Conservation (phyloP, 2,888 invertebrate species). For the Cephus nigrinus region DNA sequence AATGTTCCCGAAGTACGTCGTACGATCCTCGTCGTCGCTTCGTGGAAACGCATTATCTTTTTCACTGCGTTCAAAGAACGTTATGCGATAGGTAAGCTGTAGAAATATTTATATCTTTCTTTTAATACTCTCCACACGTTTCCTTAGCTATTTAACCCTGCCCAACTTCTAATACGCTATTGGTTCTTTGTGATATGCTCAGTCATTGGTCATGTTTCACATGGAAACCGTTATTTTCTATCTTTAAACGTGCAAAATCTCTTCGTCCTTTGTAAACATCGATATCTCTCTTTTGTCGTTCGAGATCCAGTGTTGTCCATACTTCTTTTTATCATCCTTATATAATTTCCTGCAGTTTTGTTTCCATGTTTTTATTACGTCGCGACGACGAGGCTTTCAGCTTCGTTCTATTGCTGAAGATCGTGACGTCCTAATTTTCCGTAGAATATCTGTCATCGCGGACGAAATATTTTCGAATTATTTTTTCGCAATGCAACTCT, state of each 20-base stretch:
- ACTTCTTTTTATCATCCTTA: background rate
- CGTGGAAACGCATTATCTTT: background rate
- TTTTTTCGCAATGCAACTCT: background rate
- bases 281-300: background rate
- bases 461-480: background rate
- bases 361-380: background rate
- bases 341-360: constrained; percentile 12
- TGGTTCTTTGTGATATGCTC: constrained; percentile 40
- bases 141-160: background rate
- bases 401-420: background rate
- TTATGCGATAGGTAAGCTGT: background rate
- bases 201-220: constrained; percentile 37
- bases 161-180: constrained; percentile 18
- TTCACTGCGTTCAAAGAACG: background rate
- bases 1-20: background rate
- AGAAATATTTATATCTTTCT: background rate
- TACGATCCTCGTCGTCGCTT: background rate
- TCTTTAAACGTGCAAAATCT: background rate
- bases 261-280: background rate
- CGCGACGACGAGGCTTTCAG: background rate
- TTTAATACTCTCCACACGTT: background rate
- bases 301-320: background rate
- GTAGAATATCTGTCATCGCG: background rate
- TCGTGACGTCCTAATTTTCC: background rate
- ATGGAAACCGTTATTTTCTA: background rate